These are phyloP conservation scores for Trochalopteron elliotii DNA, from an alignment of 2,113 vertebrate species.

Conservation along the genomic window DNA sequence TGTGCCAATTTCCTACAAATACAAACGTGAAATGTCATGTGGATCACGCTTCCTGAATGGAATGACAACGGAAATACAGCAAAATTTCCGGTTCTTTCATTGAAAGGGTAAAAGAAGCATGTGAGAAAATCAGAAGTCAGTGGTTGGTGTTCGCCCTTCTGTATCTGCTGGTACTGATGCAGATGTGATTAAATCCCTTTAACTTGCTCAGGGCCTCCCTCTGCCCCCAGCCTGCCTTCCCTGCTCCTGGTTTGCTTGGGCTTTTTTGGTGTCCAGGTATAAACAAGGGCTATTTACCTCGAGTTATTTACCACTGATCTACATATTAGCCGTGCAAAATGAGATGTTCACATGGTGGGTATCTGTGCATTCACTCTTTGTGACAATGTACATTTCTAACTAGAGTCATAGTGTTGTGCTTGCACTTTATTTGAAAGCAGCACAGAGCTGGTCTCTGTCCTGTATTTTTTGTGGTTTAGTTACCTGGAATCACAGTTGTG, in stretches of 20 bases:
- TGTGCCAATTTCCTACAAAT: accelerated
- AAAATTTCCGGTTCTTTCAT: accelerated
- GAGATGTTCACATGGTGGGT: not conserved
- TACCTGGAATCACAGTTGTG: accelerated
- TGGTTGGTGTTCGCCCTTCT: accelerated
- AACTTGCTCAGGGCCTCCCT: not conserved
- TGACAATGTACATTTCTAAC: not conserved
- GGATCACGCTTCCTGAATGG: accelerated
- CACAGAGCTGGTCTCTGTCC: not conserved
- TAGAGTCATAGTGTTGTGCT: not conserved
- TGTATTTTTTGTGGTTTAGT: not conserved
- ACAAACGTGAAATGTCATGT: accelerated
- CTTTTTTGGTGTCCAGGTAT: accelerated
- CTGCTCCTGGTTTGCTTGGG: not conserved
- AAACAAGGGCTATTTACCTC: not conserved
- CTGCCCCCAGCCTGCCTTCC: not conserved
- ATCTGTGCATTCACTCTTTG: accelerated
- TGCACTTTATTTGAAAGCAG: not conserved
- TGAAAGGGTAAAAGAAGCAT: accelerated
- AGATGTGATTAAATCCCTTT: not conserved
- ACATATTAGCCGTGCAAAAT: accelerated
- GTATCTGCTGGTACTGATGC: too few relatives aligned
- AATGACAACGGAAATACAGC: not conserved
- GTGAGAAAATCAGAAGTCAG: not conserved
- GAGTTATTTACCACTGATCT: not conserved